A percentile compares a stretch with the other conserved stretches of the same genome.
phyloP scores from a whole-genome alignment of 2,888 invertebrate species.

The Yponomeuta cagnagella region DNA sequence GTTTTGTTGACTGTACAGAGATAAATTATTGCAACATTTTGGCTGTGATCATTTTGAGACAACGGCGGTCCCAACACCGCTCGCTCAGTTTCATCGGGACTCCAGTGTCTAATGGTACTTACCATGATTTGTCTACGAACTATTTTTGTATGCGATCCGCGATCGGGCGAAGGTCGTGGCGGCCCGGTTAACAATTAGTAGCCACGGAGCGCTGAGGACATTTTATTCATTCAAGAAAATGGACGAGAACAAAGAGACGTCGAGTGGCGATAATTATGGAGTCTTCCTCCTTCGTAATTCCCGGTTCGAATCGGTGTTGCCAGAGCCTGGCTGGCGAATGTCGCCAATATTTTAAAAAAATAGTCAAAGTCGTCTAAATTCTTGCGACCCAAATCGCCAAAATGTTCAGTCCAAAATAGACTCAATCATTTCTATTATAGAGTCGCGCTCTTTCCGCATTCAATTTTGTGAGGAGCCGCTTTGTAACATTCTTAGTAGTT shows the following conservation, averaged over 20 bases:
- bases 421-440: too few species aligned
- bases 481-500: too few species aligned
- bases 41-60: too few species aligned
- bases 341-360: too few species aligned
- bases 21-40: too few species aligned
- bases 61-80: background rate
- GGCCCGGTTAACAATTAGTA: constrained; percentile 11
- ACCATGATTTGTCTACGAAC: background rate
- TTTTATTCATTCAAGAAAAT: background rate
- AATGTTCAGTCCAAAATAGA: too few species aligned
- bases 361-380: too few species aligned
- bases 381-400: too few species aligned
- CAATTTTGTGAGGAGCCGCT: too few species aligned
- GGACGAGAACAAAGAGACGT: background rate
- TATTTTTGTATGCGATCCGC: constrained; percentile 10
- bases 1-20: too few species aligned
- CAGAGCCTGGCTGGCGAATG: too few species aligned
- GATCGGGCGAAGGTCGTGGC: background rate
- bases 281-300: background rate
- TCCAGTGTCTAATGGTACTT: background rate
- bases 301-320: background rate
- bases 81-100: constrained; percentile 16
- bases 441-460: too few species aligned
- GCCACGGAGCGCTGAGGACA: background rate
- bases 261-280: background rate